These are phyloP conservation scores for Corythornis cristatus DNA, from an alignment of 2,113 vertebrate genomes.

Conservation along the genomic window DNA sequence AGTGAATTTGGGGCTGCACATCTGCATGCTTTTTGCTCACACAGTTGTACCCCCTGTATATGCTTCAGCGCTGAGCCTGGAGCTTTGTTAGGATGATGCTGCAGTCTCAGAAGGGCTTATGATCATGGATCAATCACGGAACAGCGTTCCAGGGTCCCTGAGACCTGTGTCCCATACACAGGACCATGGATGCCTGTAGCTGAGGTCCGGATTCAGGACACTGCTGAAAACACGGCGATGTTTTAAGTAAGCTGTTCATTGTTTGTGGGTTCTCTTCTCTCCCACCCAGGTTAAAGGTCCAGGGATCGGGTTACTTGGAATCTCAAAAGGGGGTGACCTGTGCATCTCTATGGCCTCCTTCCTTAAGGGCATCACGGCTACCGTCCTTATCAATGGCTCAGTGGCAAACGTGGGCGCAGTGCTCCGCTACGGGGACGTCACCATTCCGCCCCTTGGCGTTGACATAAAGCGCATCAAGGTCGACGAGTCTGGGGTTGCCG, in stretches of 20 bases:
- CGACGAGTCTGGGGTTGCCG: conserved; percentile 68
- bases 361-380: conserved; percentile 83
- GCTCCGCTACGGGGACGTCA: conserved; percentile 74
- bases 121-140: not conserved
- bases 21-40: not conserved
- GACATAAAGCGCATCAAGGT: conserved; percentile 1
- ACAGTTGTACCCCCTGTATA: not conserved
- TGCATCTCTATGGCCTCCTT: conserved; percentile 87
- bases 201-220: not conserved
- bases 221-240: not conserved
- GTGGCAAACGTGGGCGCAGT: conserved; percentile 70
- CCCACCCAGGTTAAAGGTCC: conserved; percentile 75
- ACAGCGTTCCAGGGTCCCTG: not conserved
- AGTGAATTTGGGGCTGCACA: not conserved
- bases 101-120: not conserved
- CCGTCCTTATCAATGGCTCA: conserved; percentile 82
- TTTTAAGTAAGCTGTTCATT: not conserved
- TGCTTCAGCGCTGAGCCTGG: not conserved
- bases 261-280: not conserved
- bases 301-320: conserved; percentile 84
- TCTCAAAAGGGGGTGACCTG: conserved; percentile 85
- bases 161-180: not conserved
- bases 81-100: not conserved
- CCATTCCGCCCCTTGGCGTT: conserved; percentile 70
- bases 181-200: not conserved